Base-by-base conservation (phyloP, 2,888 invertebrate species). In the Scelioninae gen. 1 region DNA sequence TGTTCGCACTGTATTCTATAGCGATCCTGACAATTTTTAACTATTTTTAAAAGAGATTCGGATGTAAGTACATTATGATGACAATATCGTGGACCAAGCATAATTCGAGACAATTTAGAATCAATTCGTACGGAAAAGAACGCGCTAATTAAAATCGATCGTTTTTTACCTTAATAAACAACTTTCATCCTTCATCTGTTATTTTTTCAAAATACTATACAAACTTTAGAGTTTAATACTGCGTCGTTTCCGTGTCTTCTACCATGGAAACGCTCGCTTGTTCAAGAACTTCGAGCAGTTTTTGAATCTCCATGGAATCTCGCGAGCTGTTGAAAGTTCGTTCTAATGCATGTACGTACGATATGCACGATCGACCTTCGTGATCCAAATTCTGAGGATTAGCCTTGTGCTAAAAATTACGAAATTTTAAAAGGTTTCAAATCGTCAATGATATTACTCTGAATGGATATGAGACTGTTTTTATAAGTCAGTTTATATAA, bases 331-430 rank as follows among this genome's bases (percentile, higher is more conserved):
- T 90, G 9, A 91, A 87, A 5, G 90, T 91, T 84, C 90, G 87
- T 75, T 91, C 91, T 9, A 91, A 80, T 7, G 95, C 95, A 81
- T 95, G 94, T 2, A 97, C 97, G 90, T 97, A 96, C 83, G 96
- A 95, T 90, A 97, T 93, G 86, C 97, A 96, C 45, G 96, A 96
- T 85, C 96, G 94, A 15, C 96, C 96, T 90, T 97, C 96, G 87
- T 96, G 96, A 92, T 99, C 99, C 56, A 97, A 95, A 89, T 96
- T 96, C 91, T 96, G 96, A 0, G 98, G 97, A 93, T 98, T 98
- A 83, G 98, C 98, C 92, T 98, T 97, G 93, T 98, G 96, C 99
- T 99, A 94, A 13, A 78, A 58, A 60, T 23, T 23, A 23, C 7
- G n/a, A 23, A 58, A 55, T 47, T 71, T 49, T 16, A 49, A 7